Conservation (phyloP, 1,140 invertebrate genomes). For the Ylistrum balloti region DNA sequence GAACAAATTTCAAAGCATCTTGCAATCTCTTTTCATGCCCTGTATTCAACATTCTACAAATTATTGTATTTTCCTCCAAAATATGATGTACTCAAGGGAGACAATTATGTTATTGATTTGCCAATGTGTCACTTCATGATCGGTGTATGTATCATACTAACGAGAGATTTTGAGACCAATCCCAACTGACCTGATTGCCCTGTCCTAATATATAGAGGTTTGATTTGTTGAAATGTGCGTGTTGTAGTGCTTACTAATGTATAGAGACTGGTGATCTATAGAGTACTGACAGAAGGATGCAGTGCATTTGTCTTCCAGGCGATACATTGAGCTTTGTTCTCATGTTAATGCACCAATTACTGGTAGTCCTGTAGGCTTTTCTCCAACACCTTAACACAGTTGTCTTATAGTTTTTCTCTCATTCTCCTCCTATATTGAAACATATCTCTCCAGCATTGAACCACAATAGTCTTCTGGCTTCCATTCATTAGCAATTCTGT, state of each 20-base stretch:
- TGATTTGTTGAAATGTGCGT: neutral
- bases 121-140: no score
- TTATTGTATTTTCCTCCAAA: neutral
- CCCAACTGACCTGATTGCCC: neutral
- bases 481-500: neutral
- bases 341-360: slow-evolving; percentile 34
- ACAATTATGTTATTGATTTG: neutral
- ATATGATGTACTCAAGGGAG: neutral
- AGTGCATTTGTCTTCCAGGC: slow-evolving; percentile 15
- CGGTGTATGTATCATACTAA: neutral
- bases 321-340: neutral
- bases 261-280: neutral
- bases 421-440: neutral
- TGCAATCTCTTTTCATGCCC: neutral
- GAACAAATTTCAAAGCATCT: slow-evolving; percentile 39
- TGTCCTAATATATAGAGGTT: neutral
- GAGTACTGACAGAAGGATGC: neutral
- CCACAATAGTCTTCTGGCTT: no score
- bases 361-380: neutral
- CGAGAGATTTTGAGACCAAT: neutral
- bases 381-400: neutral
- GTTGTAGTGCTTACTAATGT: neutral
- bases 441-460: neutral
- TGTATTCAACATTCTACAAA: neutral
- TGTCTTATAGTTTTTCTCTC: neutral